Conservation (phyloP, 2,888 invertebrate species). For the Zaprionus lineosus region DNA sequence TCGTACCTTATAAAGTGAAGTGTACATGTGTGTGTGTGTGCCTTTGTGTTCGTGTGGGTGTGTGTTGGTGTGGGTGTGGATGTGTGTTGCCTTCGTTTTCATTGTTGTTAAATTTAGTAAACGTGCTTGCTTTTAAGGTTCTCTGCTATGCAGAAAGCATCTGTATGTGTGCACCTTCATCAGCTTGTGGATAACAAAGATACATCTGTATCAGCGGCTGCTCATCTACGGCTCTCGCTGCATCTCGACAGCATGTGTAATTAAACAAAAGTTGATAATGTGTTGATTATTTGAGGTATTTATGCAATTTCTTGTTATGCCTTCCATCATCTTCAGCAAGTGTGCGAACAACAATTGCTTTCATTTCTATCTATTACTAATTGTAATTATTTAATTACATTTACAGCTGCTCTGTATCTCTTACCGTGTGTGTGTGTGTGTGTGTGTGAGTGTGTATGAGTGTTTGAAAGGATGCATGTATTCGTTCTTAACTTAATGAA, state of each 20-base stretch:
- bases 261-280: slow-evolving; percentile 71
- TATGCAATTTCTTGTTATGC: slow-evolving; percentile 45
- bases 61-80: background rate
- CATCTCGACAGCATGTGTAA: slow-evolving; percentile 51
- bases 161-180: slow-evolving; percentile 14
- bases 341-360: slow-evolving; percentile 14
- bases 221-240: slow-evolving; percentile 15
- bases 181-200: slow-evolving; percentile 18
- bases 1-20: background rate
- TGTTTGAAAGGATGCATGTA: background rate
- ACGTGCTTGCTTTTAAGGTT: slow-evolving; percentile 4
- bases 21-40: background rate
- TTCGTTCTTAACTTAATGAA: background rate
- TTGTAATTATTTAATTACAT: slow-evolving; percentile 69
- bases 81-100: background rate
- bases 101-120: slow-evolving; percentile 6
- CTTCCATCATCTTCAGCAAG: background rate
- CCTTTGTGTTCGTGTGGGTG: background rate
- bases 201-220: slow-evolving; percentile 9
- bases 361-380: slow-evolving; percentile 30
- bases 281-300: slow-evolving; percentile 72
- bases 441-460: too few relatives aligned
- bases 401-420: slow-evolving; percentile 38
- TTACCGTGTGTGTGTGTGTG: too few relatives aligned
- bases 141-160: too few relatives aligned